Evolutionary conservation across 2,113 vertebrate genomes (phyloP).

Genomic region (Theristicus caerulescens): DNA sequence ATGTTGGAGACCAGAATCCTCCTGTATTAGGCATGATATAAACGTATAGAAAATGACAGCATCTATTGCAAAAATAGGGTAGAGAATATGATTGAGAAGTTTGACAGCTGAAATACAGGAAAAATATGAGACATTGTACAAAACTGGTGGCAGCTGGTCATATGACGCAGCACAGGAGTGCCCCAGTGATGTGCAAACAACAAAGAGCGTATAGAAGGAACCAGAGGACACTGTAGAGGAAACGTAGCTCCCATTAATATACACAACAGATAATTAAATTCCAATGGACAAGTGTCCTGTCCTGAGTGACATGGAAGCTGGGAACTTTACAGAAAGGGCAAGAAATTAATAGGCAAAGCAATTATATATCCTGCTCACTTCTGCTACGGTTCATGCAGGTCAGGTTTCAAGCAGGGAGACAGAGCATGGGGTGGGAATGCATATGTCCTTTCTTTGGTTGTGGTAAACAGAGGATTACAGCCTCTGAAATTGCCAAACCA

Average conservation of each 20-base stretch:
- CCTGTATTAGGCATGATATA: not conserved
- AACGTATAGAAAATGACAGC: not conserved
- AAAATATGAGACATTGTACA: not conserved
- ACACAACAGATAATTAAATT: not conserved
- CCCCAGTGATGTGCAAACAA: not conserved
- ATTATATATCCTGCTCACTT: not conserved
- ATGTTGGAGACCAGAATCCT: not conserved
- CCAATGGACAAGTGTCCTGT: not conserved
- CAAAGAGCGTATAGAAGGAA: not conserved
- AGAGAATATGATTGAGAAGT: not conserved
- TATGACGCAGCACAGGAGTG: not conserved
- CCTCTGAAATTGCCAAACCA: not conserved
- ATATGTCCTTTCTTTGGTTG: not conserved
- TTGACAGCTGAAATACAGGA: not conserved
- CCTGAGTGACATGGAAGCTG: rapidly evolving
- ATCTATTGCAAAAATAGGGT: not conserved
- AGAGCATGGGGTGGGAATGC: not conserved
- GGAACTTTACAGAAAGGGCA: not conserved
- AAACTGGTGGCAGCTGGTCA: not conserved
- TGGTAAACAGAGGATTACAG: not conserved
- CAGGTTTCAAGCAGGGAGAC: not conserved
- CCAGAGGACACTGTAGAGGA: not conserved
- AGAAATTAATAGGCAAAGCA: not conserved
- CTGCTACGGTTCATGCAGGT: not conserved
- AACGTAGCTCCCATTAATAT: not conserved